These are phyloP conservation scores for Saccostrea echinata DNA, from an alignment of 1,140 invertebrate genomes.

Conservation along the genomic window DNA sequence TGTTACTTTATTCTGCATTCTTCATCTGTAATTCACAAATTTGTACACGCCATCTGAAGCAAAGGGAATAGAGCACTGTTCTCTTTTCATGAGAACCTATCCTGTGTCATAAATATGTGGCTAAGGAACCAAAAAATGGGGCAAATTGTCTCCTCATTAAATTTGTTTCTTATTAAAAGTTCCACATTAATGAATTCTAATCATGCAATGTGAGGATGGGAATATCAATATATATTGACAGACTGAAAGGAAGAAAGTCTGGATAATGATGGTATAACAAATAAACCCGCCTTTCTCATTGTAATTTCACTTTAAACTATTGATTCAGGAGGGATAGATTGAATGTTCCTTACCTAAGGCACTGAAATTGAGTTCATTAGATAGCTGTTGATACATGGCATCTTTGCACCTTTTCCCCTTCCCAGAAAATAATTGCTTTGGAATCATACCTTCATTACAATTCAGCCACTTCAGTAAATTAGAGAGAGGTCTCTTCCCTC, in stretches of 20 bases:
- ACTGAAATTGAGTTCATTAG: slow-evolving; percentile 20
- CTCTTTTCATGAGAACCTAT: background rate
- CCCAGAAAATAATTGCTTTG: background rate
- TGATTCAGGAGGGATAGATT: background rate
- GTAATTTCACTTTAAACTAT: slow-evolving; percentile 26
- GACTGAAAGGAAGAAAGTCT: background rate
- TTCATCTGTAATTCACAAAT: background rate
- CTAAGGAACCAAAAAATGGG: background rate
- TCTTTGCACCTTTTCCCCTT: background rate
- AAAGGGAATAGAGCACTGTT: background rate
- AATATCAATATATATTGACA: slow-evolving; percentile 19
- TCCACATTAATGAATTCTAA: background rate
- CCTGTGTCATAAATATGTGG: background rate
- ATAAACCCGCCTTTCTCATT: slow-evolving; percentile 4
- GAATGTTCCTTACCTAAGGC: background rate
- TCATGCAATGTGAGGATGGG: background rate
- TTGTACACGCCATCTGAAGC: background rate
- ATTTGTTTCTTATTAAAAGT: slow-evolving; percentile 11
- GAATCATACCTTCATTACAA: background rate
- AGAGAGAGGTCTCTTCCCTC: background rate
- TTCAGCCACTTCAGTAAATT: background rate
- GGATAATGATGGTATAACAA: background rate
- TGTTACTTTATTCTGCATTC: too few relatives aligned
- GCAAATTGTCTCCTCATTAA: background rate
- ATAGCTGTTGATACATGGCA: background rate